Base-by-base conservation (phyloP, 2,888 invertebrate genomes). In the Troilus luridus region DNA sequence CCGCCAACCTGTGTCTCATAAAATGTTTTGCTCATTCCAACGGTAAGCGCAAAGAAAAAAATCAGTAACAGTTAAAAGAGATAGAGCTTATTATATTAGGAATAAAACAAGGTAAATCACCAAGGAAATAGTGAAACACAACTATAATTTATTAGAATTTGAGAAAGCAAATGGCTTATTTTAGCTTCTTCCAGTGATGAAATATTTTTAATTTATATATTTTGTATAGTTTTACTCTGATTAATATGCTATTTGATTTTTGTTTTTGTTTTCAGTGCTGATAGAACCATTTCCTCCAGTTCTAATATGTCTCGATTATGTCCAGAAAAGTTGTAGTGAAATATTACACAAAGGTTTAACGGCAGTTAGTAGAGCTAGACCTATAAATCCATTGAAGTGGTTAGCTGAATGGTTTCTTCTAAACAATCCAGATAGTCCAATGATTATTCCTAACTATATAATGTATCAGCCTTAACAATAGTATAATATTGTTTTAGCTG, bases 351-450 rank as follows among this genome's bases (percentile, higher is more conserved):
- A 96, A 59, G 96, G 95, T 6, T 94, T 97, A 89, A 95, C 96
- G 1, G 95, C 97, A 93, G 94, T 97, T 58, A 96, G 96, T 93
- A 94, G 96, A 94, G 95, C 95, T 93, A 96, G 96, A 92, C 98
- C 98, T 0, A 94, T 95, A 0, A 97, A 98, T 94, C 98, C 98
- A 0, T 94, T 98, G 72, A 94, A 96, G 59, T 97, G 97, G 96
- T 94, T 98, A 81, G 97, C 97, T 1, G 96, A 97, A 92, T 96
- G 97, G 95, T 94, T 98, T 77, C 94, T 96, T 11, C 94, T 56
- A 9, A 90, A 90, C 17, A 90, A 77, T 59, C n/a, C 54, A 24
- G 56, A 77, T n/a, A 77, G 24, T 56, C 90, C 90, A 72, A 12
- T 90, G 54, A 90, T 77, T 19, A 72, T 72, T 27, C 90, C 90